Conservation (phyloP, 1,140 invertebrate genomes). For the Drosophila busckii region DNA sequence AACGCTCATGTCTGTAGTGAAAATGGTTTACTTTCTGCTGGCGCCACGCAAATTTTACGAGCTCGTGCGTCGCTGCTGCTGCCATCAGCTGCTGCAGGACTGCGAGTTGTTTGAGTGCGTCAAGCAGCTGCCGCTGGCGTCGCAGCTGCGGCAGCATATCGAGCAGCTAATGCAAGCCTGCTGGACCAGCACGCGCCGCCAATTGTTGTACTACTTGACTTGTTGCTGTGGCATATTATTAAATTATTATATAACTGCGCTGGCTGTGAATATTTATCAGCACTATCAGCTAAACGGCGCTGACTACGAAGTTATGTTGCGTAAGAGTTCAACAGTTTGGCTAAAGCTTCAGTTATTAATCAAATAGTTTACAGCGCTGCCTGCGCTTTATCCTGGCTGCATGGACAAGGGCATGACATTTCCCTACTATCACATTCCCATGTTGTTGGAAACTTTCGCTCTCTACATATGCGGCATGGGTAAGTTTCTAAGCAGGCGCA, state of each 20-base stretch:
- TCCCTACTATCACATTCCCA: conserved; percentile 60
- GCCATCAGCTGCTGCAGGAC: conserved; percentile 46
- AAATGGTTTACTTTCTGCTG: conserved; percentile 58
- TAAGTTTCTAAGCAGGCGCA: conserved; percentile 15
- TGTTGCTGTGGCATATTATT: conserved; percentile 33
- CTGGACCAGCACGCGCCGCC: conserved; percentile 54
- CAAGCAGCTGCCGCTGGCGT: conserved; percentile 33
- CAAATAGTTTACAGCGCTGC: conserved; percentile 36
- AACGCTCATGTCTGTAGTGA: conserved; percentile 49
- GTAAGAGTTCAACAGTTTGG: conserved; percentile 34
- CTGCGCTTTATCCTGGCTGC: conserved; percentile 56
- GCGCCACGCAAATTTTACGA: conserved; percentile 40
- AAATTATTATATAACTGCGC: conserved; percentile 53
- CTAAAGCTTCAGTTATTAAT: neutral
- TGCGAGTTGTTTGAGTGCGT: conserved; percentile 67
- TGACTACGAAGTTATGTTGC: conserved; percentile 41
- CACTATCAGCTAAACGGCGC: conserved; percentile 12
- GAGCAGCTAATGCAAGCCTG: conserved; percentile 36
- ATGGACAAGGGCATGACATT: conserved; percentile 52
- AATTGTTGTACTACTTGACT: conserved; percentile 50
- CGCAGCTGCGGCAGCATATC: conserved; percentile 31
- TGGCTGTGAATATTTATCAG: conserved; percentile 40
- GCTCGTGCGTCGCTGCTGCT: conserved; percentile 34
- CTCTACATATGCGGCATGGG: conserved; percentile 63
- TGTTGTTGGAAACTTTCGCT: conserved; percentile 41